A percentile compares a stretch with the other conserved stretches of the same genome.
Conservation (phyloP, 2,888 invertebrate genomes). For the Spilarctia lutea region DNA sequence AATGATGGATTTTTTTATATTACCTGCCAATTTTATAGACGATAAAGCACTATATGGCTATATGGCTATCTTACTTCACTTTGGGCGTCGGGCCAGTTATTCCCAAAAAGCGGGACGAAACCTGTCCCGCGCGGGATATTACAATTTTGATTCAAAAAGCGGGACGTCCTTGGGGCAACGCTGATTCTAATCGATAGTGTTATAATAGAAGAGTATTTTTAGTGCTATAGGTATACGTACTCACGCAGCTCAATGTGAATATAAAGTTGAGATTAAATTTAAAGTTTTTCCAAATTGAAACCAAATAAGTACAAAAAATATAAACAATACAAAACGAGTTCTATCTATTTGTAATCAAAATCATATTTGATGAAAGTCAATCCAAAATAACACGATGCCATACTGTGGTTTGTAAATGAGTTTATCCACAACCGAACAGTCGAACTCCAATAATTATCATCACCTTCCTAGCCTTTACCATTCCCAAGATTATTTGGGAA, state of each 20-base stretch:
- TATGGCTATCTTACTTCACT: too few relatives aligned
- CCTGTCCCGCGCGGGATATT: too few relatives aligned
- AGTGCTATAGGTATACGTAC: too few relatives aligned
- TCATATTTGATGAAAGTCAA: not conserved
- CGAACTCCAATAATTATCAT: not conserved
- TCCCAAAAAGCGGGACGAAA: too few relatives aligned
- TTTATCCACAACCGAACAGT: not conserved
- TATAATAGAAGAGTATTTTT: not conserved
- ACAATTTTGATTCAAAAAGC: too few relatives aligned
- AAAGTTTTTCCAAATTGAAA: not conserved
- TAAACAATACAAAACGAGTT: not conserved
- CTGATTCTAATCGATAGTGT: not conserved
- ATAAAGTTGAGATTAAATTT: not conserved
- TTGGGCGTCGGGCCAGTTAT: too few relatives aligned
- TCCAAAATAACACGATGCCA: not conserved
- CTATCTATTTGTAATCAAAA: not conserved
- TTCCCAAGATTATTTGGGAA: too few relatives aligned
- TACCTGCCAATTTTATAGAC: too few relatives aligned
- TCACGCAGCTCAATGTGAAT: not conserved
- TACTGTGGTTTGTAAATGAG: not conserved
- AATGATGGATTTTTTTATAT: too few relatives aligned
- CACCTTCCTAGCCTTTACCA: too few relatives aligned
- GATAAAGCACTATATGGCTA: too few relatives aligned
- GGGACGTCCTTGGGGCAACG: too few relatives aligned
- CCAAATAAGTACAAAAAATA: slow-evolving; percentile 5